Percentiles rank a stretch among this genome's conserved stretches.
Evolutionary conservation across 2,888 invertebrate genomes (phyloP).

Genomic region (Parnassius smintheus): DNA sequence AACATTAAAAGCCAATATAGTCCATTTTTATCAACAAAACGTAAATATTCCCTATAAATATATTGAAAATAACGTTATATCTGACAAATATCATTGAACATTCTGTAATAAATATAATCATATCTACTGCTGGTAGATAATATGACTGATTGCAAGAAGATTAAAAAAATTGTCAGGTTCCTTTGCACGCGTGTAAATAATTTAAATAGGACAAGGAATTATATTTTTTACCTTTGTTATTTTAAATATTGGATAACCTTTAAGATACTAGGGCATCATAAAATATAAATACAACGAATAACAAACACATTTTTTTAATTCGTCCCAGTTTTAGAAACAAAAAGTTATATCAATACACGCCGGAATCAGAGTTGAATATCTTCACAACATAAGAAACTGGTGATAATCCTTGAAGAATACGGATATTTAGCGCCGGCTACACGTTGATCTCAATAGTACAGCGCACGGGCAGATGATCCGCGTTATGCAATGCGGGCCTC

Average conservation of each 20-base stretch:
- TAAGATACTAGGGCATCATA: neutral
- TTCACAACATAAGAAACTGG: neutral
- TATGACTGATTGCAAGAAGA: neutral
- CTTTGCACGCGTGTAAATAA: too few species aligned
- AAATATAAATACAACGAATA: too few species aligned
- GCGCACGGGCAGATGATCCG: conserved; percentile 16
- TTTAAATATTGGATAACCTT: neutral
- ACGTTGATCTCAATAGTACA: conserved; percentile 18
- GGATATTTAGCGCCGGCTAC: conserved; percentile 14
- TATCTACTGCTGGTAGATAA: too few species aligned
- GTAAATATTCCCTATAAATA: too few species aligned
- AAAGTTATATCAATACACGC: too few species aligned
- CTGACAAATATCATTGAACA: neutral
- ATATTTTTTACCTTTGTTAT: neutral
- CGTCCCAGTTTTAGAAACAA: too few species aligned
- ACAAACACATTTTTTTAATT: too few species aligned
- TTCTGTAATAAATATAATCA: neutral
- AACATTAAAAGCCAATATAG: too few species aligned
- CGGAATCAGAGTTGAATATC: conserved; percentile 6
- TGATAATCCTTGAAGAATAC: conserved; percentile 5
- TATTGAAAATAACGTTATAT: too few species aligned
- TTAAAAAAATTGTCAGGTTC: neutral
- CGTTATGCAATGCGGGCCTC: conserved; percentile 18
- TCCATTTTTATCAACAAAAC: too few species aligned
- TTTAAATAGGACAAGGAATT: neutral